Evolutionary conservation across 2,113 vertebrate genomes (phyloP).

Genomic region (Dipodomys ordii): DNA sequence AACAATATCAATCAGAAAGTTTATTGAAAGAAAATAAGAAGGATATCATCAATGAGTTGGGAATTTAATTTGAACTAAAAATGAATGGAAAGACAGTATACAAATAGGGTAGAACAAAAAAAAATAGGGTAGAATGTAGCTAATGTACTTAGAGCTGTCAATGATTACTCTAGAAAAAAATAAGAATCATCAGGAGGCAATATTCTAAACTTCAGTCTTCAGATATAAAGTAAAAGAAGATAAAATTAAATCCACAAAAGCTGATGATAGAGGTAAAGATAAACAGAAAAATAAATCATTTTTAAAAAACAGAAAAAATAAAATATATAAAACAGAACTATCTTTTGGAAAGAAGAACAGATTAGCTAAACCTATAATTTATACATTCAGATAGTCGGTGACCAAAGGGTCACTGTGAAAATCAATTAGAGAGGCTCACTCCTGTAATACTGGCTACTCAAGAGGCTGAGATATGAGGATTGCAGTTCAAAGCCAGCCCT

Average conservation of each 20-base stretch:
- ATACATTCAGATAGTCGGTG: neutral
- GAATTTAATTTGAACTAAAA: neutral
- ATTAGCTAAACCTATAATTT: neutral
- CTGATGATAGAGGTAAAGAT: neutral
- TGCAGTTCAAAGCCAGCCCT: too few relatives aligned
- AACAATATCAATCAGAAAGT: neutral
- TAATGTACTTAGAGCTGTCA: neutral
- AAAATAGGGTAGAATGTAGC: too few relatives aligned
- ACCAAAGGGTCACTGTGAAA: too few relatives aligned
- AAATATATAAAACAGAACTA: neutral
- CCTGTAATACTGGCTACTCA: too few relatives aligned
- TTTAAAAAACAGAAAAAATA: too few relatives aligned
- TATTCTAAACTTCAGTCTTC: neutral
- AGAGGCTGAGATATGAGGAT: too few relatives aligned
- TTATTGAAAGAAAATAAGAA: neutral
- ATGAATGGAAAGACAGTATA: neutral
- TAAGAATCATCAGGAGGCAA: neutral
- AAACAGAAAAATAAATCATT: neutral
- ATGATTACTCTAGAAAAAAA: neutral
- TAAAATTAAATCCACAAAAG: neutral
- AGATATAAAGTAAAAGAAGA: neutral
- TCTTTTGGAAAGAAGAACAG: neutral
- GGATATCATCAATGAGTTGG: neutral
- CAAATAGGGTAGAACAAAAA: too few relatives aligned
- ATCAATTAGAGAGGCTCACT: too few relatives aligned